These are phyloP conservation scores for Xenus cinereus DNA, from an alignment of 2,113 vertebrate species.

Conservation along the genomic window DNA sequence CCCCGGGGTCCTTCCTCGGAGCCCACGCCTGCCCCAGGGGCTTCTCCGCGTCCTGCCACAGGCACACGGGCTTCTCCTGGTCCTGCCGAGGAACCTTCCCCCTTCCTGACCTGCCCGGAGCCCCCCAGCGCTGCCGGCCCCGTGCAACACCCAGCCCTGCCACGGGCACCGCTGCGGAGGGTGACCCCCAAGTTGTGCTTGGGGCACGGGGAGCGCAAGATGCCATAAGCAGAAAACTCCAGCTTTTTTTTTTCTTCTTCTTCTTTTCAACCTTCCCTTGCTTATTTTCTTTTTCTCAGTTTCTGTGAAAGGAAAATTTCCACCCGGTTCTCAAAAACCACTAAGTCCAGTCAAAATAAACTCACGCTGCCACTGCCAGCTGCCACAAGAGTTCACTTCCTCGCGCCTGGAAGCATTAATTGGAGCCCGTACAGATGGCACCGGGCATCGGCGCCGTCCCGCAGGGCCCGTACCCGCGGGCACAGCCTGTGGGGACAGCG, in stretches of 20 bases:
- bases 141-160: background rate
- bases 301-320: background rate
- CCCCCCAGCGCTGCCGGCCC: background rate
- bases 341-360: background rate
- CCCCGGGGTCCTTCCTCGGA: background rate
- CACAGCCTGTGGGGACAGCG: fast-evolving
- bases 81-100: background rate
- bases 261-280: background rate
- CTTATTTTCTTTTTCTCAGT: background rate
- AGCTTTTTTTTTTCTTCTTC: too few relatives aligned
- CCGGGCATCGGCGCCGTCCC: fast-evolving
- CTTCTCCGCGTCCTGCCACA: too few relatives aligned
- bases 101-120: background rate
- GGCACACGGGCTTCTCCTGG: too few relatives aligned
- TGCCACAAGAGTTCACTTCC: background rate
- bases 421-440: background rate
- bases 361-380: background rate
- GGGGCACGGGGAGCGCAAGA: background rate
- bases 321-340: background rate
- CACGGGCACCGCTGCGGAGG: background rate
- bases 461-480: fast-evolving
- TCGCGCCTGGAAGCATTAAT: fast-evolving
- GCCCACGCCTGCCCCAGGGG: background rate
- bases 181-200: background rate
- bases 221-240: background rate